Base-by-base conservation (phyloP, 2,797 vertebrate genomes). In the Sus cebifrons region DNA sequence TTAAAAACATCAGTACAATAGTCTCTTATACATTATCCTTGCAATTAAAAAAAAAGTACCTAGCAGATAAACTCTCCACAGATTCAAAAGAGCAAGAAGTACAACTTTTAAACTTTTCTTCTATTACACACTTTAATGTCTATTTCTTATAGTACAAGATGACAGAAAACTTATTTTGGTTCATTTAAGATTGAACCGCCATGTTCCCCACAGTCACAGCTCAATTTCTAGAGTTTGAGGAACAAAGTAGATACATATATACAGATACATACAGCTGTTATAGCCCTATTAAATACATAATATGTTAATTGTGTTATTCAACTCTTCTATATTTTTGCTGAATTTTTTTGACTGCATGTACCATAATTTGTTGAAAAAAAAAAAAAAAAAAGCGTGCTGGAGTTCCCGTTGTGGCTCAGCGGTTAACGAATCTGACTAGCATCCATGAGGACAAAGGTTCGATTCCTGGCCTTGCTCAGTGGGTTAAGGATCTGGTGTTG, bases 261-360 rank as follows among this genome's bases (percentile, higher is more conserved):
- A 9, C 58, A 3, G 71, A 94, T 32, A 70, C 15, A 75, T 58
- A 36, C 36, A 36, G 36, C 25, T 77, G 77, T 64, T 79, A 15
- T 60, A 71, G 40, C 32, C 23, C 58, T 91, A 23, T 5, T 60
- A 70, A 77, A 52, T 68, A 82, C 15, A 79, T 27, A 79, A 56
- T 89, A 79, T 86, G 16, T 78, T 95, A 89, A 91, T 91, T 86
- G 9, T 86, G 18, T 58, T 58, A 15, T 87, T 92, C 1, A n/a
- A 58, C 10, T 49, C 91, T 58, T 27, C 32, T 44, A 11, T 65
- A 3, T 56, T 92, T 94, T 81, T 60, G 12, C 40, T 67, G 62
- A 70, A 56, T 20, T 91, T 81, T 91, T 88, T 84, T 75, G 40
- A 18, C 44, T 77, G 14, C 29, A 40, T 85, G 32, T 82, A 15